A percentile compares a stretch with the other conserved stretches of the same genome.
phyloP scores from a whole-genome alignment of 2,888 invertebrate species.

The Drosophila meridionalis region DNA sequence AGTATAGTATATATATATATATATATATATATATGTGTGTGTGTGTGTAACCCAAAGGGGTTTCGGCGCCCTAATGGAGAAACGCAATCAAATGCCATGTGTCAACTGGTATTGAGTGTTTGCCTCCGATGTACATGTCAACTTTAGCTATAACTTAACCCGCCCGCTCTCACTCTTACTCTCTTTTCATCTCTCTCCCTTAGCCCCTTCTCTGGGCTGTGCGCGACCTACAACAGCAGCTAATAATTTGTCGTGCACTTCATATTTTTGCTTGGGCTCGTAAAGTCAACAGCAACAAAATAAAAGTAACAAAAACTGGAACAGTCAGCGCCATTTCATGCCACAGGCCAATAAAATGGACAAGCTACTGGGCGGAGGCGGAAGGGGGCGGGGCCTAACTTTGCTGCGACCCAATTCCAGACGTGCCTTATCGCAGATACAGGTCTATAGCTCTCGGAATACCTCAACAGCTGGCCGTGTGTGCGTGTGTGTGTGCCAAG shows the following conservation, averaged over 20 bases:
- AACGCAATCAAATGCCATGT: conserved; percentile 64
- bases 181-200: background rate
- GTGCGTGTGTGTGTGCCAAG: conserved; percentile 6
- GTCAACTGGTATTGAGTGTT: conserved; percentile 57
- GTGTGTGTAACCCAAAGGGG: conserved; percentile 24
- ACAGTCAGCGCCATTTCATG: conserved; percentile 71
- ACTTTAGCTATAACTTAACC: conserved; percentile 28
- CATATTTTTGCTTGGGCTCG: conserved; percentile 50
- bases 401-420: conserved; percentile 71
- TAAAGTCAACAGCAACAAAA: conserved; percentile 52
- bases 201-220: too few relatives aligned
- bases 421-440: conserved; percentile 71
- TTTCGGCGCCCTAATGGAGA: conserved; percentile 35
- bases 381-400: background rate
- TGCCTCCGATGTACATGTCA: conserved; percentile 29
- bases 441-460: conserved; percentile 17
- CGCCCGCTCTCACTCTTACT: background rate
- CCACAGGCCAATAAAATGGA: conserved; percentile 69
- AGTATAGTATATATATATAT: background rate
- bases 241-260: conserved; percentile 68
- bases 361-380: conserved; percentile 2
- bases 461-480: conserved; percentile 22
- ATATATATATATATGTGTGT: conserved; percentile 12
- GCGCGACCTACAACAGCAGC: conserved; percentile 49
- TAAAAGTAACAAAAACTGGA: conserved; percentile 38